A percentile compares a stretch with the other conserved stretches of the same genome.
phyloP scores from a whole-genome alignment of 2,113 vertebrate genomes.

The Capra hircus region DNA sequence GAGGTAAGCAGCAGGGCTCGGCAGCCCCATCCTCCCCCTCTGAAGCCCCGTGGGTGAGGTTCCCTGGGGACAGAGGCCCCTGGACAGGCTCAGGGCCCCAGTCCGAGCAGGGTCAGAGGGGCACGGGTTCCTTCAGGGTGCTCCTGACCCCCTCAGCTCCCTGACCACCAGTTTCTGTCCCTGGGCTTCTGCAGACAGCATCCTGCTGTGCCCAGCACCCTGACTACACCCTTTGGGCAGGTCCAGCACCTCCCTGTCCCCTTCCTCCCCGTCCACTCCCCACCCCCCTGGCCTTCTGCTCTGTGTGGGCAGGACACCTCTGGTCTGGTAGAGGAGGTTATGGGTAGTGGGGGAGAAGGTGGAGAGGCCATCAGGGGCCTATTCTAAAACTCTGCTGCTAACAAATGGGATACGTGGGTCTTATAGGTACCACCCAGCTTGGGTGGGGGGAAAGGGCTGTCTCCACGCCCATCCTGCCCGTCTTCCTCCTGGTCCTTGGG shows the following conservation, averaged over 20 bases:
- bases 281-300: not conserved
- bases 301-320: not conserved
- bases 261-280: not conserved
- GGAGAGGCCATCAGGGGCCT: not conserved
- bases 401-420: not conserved
- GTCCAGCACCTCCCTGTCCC: not conserved
- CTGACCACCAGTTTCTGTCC: not conserved
- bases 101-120: not conserved
- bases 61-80: not conserved
- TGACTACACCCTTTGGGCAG: not conserved
- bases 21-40: not conserved
- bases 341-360: not conserved
- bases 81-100: not conserved
- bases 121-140: not conserved
- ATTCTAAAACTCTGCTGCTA: not conserved
- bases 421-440: not conserved
- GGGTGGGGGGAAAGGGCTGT: accelerated
- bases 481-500: not conserved
- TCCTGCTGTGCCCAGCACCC: not conserved
- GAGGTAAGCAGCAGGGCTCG: constrained; percentile 91
- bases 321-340: not conserved
- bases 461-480: not conserved
- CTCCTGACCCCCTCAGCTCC: not conserved
- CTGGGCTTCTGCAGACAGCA: not conserved
- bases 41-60: not conserved